phyloP scores from a whole-genome alignment of 2,888 invertebrate species.

The Magallana nippona region DNA sequence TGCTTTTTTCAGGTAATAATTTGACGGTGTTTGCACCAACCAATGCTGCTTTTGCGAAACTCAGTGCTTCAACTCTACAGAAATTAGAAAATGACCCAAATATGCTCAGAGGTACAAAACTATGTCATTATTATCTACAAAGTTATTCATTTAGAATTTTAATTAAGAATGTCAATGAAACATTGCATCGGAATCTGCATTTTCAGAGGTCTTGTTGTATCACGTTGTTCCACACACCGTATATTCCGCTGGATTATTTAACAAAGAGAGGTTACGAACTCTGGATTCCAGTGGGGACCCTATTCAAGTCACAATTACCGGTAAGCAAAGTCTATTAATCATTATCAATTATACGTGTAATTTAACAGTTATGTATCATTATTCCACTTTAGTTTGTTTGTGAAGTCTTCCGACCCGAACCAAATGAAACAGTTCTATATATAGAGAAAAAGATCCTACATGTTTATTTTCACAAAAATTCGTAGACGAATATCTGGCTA shows the following conservation, averaged over 20 bases:
- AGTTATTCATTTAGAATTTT: not conserved
- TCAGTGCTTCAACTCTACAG: constrained; percentile 36
- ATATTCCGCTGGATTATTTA: constrained; percentile 55
- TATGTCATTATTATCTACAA: not conserved
- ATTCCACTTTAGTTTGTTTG: too few relatives aligned
- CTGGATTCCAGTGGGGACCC: constrained; percentile 53
- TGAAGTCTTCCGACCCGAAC: too few relatives aligned
- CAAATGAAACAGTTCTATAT: too few relatives aligned
- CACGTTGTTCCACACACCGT: constrained; percentile 48
- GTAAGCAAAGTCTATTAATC: constrained; percentile 12
- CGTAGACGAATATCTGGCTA: too few relatives aligned
- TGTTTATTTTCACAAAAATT: too few relatives aligned
- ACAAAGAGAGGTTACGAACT: constrained; percentile 54
- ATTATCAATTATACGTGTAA: not conserved
- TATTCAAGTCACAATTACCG: constrained; percentile 45
- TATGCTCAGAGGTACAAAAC: not conserved
- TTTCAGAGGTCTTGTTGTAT: constrained; percentile 51
- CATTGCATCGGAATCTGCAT: not conserved
- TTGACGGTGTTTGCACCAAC: constrained; percentile 59
- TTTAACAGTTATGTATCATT: not conserved
- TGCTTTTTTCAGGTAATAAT: constrained; percentile 38
- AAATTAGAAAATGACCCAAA: constrained; percentile 1
- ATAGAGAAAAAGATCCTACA: too few relatives aligned
- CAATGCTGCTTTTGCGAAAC: constrained; percentile 56
- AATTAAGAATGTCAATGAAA: not conserved